A percentile compares a stretch with the other conserved stretches of the same genome.
Conservation (phyloP, 92 coral and sea anemone genomes). For the Phenganax stokvisi region DNA sequence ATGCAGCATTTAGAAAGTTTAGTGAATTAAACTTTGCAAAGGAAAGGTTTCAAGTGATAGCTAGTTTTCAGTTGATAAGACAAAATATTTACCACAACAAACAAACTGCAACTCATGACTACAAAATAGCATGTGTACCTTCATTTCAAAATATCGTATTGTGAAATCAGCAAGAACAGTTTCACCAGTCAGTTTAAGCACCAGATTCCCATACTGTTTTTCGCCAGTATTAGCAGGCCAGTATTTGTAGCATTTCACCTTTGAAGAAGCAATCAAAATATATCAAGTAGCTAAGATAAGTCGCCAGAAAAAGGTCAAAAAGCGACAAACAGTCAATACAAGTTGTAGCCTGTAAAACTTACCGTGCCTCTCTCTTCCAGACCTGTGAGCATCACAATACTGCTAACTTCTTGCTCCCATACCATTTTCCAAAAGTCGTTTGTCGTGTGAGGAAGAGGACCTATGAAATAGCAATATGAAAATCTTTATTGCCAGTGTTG, state of each 20-base stretch:
- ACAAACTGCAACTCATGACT: background rate
- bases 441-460: slow-evolving; percentile 56
- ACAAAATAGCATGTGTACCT: slow-evolving; percentile 34
- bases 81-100: background rate
- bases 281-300: background rate
- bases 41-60: too few relatives aligned
- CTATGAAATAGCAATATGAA: slow-evolving; percentile 15
- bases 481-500: background rate
- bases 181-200: slow-evolving; percentile 44
- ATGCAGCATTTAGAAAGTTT: too few relatives aligned
- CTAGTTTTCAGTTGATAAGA: too few relatives aligned
- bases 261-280: background rate
- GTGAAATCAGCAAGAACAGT: slow-evolving; percentile 60
- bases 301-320: background rate
- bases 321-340: background rate
- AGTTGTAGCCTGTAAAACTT: background rate
- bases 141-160: slow-evolving; percentile 51
- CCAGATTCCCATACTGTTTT: slow-evolving; percentile 41
- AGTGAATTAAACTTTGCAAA: too few relatives aligned
- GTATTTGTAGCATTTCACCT: slow-evolving; percentile 65
- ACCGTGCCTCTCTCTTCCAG: slow-evolving; percentile 72
- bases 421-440: slow-evolving; percentile 71
- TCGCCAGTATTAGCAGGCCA: slow-evolving; percentile 60
- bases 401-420: slow-evolving; percentile 56
- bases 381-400: slow-evolving; percentile 66